Evolutionary conservation across 1,140 invertebrate genomes (phyloP).

Genomic region (Venustaconcha ellipsiformis): DNA sequence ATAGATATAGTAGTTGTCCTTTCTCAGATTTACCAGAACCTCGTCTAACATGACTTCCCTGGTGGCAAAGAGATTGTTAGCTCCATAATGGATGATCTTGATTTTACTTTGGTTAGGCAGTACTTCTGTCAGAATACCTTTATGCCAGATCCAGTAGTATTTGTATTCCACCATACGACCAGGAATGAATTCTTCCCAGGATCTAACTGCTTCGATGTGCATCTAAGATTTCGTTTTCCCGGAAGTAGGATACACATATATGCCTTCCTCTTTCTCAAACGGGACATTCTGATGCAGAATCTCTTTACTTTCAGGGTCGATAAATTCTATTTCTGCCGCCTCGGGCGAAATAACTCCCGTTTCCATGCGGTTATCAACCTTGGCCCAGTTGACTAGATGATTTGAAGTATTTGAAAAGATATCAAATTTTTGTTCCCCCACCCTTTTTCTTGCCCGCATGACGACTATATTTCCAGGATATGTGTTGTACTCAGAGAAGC

Average conservation of each 20-base stretch:
- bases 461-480: slow-evolving; percentile 8
- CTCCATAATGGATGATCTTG: slow-evolving; percentile 28
- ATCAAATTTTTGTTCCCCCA: slow-evolving; percentile 7
- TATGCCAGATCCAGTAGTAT: slow-evolving; percentile 20
- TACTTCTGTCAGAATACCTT: slow-evolving; percentile 17
- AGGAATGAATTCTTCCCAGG: slow-evolving; percentile 14
- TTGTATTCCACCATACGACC: slow-evolving; percentile 12
- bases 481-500: slow-evolving; percentile 6
- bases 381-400: slow-evolving; percentile 21
- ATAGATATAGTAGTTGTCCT: slow-evolving; percentile 10
- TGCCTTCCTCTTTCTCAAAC: too few relatives aligned
- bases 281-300: too few relatives aligned
- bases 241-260: too few relatives aligned
- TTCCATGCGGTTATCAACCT: slow-evolving; percentile 2
- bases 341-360: too few relatives aligned
- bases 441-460: slow-evolving; percentile 9
- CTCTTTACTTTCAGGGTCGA: too few relatives aligned
- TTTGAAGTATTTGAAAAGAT: slow-evolving; percentile 7
- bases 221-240: too few relatives aligned
- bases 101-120: slow-evolving; percentile 11
- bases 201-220: background rate
- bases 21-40: slow-evolving; percentile 1
- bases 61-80: slow-evolving; percentile 15
- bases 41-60: slow-evolving; percentile 12
- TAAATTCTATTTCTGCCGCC: too few relatives aligned